Evolutionary conservation across 2,113 vertebrate genomes (phyloP), one percentile per base, ranked within the genome.

Genomic region (Eleginops maclovinus): DNA sequence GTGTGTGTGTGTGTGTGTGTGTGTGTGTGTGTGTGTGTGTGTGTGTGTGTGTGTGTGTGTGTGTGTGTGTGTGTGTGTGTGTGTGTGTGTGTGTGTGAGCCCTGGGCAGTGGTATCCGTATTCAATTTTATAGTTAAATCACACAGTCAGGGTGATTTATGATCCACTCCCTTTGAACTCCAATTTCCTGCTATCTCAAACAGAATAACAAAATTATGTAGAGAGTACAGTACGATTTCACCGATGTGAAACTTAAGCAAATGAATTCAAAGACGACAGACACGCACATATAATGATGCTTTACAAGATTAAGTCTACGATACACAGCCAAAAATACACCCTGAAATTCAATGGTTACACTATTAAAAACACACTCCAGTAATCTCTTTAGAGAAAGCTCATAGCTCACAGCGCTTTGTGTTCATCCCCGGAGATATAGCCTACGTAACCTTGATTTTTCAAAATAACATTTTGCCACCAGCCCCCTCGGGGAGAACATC

Each of bases 61-160:
- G 75, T 61, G 28, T 41, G 14, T 11, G 68, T 69, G 59, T 46
- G 71, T 59, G 64, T 54, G 11, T 71, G 53, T 54, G 5, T 12
- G 64, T 72, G 47, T 44, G 71, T 47, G 62, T 55, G 21, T 75
- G 59, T 58, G 41, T 36, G 50, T 51, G 4, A 64, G 77, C 75
- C 70, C 65, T 63, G 61, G 65, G 77, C 50, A 75, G 58, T 36
- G 28, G 53, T 36, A 72, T 77, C 58, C 60, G 40, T 83, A 89
- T 80, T 66, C 36, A 44, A 88, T 77, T 84, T 76, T 26, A 72
- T 53, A 75, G 56, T 63, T 19, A 71, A 74, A 60, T 76, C 63
- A 79, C 19, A 41, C 73, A 73, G 72, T 65, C 46, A 47, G 60
- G 31, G 17, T 55, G 51, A 86, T 81, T 79, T 61, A 77, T 76